phyloP scores from a whole-genome alignment of 2,797 vertebrate species.

The Malacoctenus gilli region DNA sequence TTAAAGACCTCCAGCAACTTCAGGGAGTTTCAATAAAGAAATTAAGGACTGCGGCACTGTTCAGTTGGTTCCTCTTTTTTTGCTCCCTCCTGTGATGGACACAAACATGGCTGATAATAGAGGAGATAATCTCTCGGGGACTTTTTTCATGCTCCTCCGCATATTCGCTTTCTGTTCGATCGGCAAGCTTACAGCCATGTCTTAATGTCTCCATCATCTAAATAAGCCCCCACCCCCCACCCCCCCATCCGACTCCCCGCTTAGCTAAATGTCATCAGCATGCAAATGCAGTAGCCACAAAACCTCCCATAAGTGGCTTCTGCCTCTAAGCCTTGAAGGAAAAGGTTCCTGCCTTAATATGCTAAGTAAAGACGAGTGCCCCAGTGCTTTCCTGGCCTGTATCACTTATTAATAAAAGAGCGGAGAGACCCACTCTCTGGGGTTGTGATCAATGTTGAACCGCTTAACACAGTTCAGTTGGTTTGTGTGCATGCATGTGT shows the following conservation, averaged over 20 bases:
- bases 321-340: slow-evolving; percentile 64
- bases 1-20: no score
- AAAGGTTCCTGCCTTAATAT: slow-evolving; percentile 72
- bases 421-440: slow-evolving; percentile 58
- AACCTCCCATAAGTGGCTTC: slow-evolving; percentile 65
- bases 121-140: slow-evolving; percentile 38
- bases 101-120: slow-evolving; percentile 16
- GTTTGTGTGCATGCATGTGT: slow-evolving; percentile 22
- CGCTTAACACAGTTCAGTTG: slow-evolving; percentile 45
- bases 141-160: slow-evolving; percentile 32
- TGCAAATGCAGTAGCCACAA: slow-evolving; percentile 55
- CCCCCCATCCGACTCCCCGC: slow-evolving; percentile 45
- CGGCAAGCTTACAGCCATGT: slow-evolving; percentile 48
- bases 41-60: no score
- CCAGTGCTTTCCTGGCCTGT: slow-evolving; percentile 54
- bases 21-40: no score
- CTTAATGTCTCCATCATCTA: slow-evolving; percentile 70
- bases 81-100: no score
- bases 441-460: slow-evolving; percentile 72
- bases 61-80: no score
- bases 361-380: slow-evolving; percentile 64
- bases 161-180: slow-evolving; percentile 44
- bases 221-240: slow-evolving; percentile 68
- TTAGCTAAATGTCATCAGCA: slow-evolving; percentile 71
- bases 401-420: slow-evolving; percentile 72